Conservation (phyloP, 2,113 vertebrate genomes). For the Oophaga pumilio region DNA sequence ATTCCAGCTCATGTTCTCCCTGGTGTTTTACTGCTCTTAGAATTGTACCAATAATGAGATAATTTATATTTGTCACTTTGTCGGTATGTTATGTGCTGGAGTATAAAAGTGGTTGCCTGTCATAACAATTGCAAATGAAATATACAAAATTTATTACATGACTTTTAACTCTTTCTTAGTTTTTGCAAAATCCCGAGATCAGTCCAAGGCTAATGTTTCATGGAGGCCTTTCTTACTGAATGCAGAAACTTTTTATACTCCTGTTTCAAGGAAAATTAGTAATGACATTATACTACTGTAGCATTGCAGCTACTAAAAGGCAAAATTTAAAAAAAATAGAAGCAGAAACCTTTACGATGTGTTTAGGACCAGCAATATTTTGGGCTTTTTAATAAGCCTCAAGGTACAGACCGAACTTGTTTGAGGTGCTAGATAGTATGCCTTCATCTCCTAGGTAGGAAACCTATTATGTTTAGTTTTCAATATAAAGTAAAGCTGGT, state of each 20-base stretch:
- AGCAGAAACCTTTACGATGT: too few species aligned
- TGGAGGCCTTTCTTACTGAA: neutral
- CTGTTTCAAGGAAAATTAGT: neutral
- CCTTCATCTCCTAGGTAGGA: too few species aligned
- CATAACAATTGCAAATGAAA: conserved; percentile 5
- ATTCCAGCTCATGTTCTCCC: neutral
- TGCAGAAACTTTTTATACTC: too few species aligned
- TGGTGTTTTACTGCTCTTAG: conserved; percentile 12
- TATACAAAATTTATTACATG: neutral
- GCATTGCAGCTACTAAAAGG: neutral
- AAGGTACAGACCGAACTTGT: too few species aligned
- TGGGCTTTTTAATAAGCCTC: too few species aligned
- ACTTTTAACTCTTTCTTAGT: neutral
- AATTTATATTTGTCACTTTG: neutral
- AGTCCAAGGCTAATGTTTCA: neutral
- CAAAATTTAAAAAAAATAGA: too few species aligned
- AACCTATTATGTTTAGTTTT: too few species aligned
- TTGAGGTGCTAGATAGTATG: too few species aligned
- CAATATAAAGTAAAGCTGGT: too few species aligned
- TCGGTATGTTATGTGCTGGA: neutral
- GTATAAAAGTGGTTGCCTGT: neutral
- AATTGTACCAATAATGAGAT: neutral
- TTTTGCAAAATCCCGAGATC: neutral
- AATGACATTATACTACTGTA: neutral
- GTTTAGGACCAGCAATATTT: too few species aligned